Percentiles rank a stretch among this genome's conserved stretches.
These are phyloP conservation scores for Acromyrmex heyeri DNA, from an alignment of 1,140 invertebrate genomes.

Conservation along the genomic window DNA sequence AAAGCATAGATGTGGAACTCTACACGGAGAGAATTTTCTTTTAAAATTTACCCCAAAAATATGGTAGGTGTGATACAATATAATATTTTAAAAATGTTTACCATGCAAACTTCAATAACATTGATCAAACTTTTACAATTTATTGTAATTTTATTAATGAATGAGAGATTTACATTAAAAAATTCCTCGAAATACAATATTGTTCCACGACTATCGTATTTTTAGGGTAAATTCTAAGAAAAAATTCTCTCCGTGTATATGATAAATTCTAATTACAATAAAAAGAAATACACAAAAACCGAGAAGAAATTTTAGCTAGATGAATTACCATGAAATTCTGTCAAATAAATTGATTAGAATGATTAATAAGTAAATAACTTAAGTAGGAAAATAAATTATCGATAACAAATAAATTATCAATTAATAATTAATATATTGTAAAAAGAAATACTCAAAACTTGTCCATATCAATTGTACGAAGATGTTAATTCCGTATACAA, in stretches of 20 bases:
- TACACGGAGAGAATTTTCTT: too few relatives aligned
- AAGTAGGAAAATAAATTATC: neutral
- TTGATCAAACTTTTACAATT: too few relatives aligned
- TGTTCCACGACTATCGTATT: too few relatives aligned
- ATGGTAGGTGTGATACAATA: too few relatives aligned
- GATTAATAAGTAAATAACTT: neutral
- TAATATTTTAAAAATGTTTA: too few relatives aligned
- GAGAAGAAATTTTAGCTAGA: neutral
- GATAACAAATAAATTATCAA: neutral
- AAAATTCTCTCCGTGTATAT: neutral
- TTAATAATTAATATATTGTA: neutral
- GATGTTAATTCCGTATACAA: neutral
- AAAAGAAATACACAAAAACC: neutral
- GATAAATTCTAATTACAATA: neutral
- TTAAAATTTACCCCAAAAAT: too few relatives aligned
- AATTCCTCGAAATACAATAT: too few relatives aligned
- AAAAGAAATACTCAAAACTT: neutral
- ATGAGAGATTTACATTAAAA: too few relatives aligned
- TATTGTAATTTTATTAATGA: too few relatives aligned
- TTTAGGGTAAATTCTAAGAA: too few relatives aligned
- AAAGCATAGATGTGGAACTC: neutral
- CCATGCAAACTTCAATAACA: too few relatives aligned
- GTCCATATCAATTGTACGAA: neutral
- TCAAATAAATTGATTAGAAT: neutral
- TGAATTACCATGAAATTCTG: neutral